Evolutionary conservation across 2,797 vertebrate genomes (phyloP), one percentile per base, ranked within the genome.

Genomic region (Pangasius djambal): DNA sequence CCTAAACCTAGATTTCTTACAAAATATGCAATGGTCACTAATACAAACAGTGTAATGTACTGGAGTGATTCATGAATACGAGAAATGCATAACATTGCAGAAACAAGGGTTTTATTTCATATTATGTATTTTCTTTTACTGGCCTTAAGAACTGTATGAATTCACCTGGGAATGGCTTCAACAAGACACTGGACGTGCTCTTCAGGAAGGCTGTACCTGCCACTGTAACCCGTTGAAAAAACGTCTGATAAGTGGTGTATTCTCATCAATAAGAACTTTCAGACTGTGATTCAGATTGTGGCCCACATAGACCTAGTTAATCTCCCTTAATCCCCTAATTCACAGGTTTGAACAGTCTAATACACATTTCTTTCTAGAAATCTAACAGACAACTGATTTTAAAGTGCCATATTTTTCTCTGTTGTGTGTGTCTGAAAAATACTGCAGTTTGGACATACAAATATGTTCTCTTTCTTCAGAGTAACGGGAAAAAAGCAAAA

Each of bases 1-100:
- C 86, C 48, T 25, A 89, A 88, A 90, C 67, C 67, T 50, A 34
- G 69, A 65, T 86, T 86, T 74, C 34, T 75, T 16, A 6, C 59
- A 82, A 82, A 77, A 63, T 28, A n/a, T 0, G 16, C 67, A 72
- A 74, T 55, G 25, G 22, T 25, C 85, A 84, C 48, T 72, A 37
- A 79, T 28, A 8, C 34, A 57, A 63, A 44, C 83, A 65, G 34
- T 44, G 28, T 7, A 34, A 44, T 83, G 22, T 48, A 20, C 28
- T 13, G 1, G 28, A 67, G 12, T 3, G 2, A 84, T 63, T 25
- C 12, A 61, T 31, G 50, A 34, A 1, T 34, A 31, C 44, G 59
- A 37, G 31, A 81, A 40, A 34, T 22, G 52, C 18, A 22, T 59
- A 55, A 79, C 2, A 77, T 2, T 59, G 18, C 34, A 44, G 5